Conservation (phyloP, 2,797 vertebrate species). For the Tolypeutes matacus region DNA sequence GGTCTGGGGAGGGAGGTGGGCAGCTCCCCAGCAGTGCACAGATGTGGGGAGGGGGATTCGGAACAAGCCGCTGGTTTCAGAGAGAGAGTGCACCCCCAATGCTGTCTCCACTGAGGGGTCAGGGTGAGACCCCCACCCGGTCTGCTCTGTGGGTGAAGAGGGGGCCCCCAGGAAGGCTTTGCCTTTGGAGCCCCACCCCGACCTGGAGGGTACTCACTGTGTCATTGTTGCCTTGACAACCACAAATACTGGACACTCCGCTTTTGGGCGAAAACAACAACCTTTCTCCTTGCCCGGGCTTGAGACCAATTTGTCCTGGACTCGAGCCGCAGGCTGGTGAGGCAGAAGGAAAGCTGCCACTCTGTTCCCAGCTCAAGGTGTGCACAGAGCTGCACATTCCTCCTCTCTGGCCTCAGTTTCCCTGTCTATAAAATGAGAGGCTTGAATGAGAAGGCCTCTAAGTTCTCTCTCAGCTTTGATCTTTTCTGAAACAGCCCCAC, state of each 20-base stretch:
- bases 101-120: too few relatives aligned
- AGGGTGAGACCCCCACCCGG: neutral
- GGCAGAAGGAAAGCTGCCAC: neutral
- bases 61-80: neutral
- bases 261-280: neutral
- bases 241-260: neutral
- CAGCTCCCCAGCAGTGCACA: neutral
- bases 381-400: neutral
- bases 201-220: too few relatives aligned
- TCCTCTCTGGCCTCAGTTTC: neutral
- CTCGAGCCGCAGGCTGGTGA: too few relatives aligned
- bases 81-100: neutral
- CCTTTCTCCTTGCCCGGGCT: neutral
- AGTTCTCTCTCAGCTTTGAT: neutral
- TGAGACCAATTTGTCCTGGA: neutral
- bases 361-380: neutral
- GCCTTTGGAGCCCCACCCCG: neutral
- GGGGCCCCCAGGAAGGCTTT: neutral
- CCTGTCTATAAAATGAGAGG: neutral
- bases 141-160: neutral
- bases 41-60: neutral
- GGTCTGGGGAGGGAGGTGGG: neutral
- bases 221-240: neutral
- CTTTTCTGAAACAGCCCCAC: neutral
- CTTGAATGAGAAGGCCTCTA: neutral